Base-by-base conservation (phyloP, 2,113 vertebrate species). In the Thymallus thymallus region DNA sequence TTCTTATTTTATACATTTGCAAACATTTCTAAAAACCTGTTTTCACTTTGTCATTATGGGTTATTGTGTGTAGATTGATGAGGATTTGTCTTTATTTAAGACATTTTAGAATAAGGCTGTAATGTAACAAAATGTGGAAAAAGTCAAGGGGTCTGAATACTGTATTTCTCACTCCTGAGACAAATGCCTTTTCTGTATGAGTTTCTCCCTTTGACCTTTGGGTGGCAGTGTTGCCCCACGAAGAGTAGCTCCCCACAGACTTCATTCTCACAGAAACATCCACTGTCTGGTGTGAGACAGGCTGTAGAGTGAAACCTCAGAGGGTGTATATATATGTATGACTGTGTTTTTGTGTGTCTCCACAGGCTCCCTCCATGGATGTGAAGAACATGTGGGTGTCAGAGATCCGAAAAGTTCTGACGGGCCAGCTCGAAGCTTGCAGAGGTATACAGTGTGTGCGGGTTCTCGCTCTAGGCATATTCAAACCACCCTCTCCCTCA, bases 341-440 rank as follows among this genome's bases (percentile, higher is more conserved):
- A 68, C 60, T 77, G 60, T 77, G 71, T 81, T 35, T 75, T 60
- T 71, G 64, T 80, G 67, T 78, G 56, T 79, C 24, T 30, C 85
- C 80, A 48, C 88, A 98, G 96, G 96, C 97, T 78, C 89, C 96
- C 66, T 96, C 96, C 16, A 93, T 98, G 89, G 96, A 97, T 80
- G 90, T 96, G 90, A 98, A 96, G 88, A 96, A 94, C 84, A 93
- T 92, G 30, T 98, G 97, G 97, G 95, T 98, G 90, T 96, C 96
- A 58, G 95, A 98, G 90, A 97, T 98, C 84, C 95, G 95, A 72
- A 97, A 96, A 91, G 95, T 99, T 76, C 88, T 98, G 80, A 94
- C 94, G 4, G 94, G 95, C 77, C 96, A 97, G 77, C 93, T 96
- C 67, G 94, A 95, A 88, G 94, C 93, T 5, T 94, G 93, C 84